Conservation (phyloP, 2,797 vertebrate genomes). For the Hyperoplus immaculatus region DNA sequence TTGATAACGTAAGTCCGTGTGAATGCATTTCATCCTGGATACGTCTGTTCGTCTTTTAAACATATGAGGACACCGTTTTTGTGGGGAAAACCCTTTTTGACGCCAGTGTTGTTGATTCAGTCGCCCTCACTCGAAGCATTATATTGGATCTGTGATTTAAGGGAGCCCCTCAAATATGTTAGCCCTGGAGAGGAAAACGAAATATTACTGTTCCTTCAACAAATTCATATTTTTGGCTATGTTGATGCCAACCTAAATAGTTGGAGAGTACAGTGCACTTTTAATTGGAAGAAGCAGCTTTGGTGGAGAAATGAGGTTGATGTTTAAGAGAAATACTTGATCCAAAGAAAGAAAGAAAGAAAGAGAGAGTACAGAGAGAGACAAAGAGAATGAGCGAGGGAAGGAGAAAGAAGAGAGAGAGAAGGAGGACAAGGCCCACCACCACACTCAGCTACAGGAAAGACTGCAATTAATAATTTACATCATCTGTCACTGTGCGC, state of each 20-base stretch:
- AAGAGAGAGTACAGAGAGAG: slow-evolving; percentile 33
- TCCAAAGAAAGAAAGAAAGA: slow-evolving; percentile 32
- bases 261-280: background rate
- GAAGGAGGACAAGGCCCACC: slow-evolving; percentile 75
- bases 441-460: slow-evolving; percentile 86
- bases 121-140: background rate
- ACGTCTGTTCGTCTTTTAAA: background rate
- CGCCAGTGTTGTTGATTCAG: background rate
- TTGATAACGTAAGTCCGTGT: background rate
- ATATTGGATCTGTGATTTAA: background rate
- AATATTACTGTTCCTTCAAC: background rate
- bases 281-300: background rate
- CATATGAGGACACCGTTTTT: background rate
- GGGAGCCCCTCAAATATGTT: background rate
- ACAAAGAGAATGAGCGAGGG: slow-evolving; percentile 68
- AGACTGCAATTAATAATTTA: slow-evolving; percentile 89
- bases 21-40: background rate
- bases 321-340: slow-evolving; percentile 18
- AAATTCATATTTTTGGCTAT: background rate
- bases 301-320: slow-evolving; percentile 22
- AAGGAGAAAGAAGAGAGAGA: slow-evolving; percentile 47
- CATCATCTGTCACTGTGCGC: slow-evolving; percentile 88
- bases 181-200: background rate
- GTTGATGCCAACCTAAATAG: background rate
- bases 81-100: background rate